A percentile compares a stretch with the other conserved stretches of the same genome.
These are phyloP conservation scores for Leucoraja erinaceus DNA, from an alignment of 2,113 vertebrate genomes.

Conservation along the genomic window DNA sequence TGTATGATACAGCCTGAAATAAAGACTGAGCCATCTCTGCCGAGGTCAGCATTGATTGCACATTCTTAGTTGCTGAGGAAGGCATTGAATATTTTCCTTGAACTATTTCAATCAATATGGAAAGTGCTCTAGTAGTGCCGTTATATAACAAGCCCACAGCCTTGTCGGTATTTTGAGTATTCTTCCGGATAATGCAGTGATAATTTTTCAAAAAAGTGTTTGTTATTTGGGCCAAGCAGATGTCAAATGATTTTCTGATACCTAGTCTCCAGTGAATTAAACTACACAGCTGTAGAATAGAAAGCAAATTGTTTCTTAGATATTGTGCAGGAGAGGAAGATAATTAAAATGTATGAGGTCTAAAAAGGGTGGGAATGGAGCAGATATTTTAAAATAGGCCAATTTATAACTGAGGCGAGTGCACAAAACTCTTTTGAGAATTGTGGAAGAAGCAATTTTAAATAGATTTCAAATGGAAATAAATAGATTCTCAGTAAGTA, in stretches of 20 bases:
- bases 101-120: not conserved
- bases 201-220: not conserved
- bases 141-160: not conserved
- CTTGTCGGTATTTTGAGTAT: not conserved
- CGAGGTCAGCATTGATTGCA: not conserved
- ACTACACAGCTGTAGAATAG: not conserved
- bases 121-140: not conserved
- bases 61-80: not conserved
- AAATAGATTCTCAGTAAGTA: too few relatives aligned
- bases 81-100: not conserved
- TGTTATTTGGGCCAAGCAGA: not conserved
- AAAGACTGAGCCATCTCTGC: not conserved
- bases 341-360: too few relatives aligned
- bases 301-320: not conserved
- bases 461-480: too few relatives aligned
- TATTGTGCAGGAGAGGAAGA: not conserved
- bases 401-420: too few relatives aligned
- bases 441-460: too few relatives aligned
- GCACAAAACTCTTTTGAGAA: too few relatives aligned
- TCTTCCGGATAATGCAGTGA: not conserved
- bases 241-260: not conserved
- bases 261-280: not conserved
- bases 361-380: too few relatives aligned
- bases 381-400: too few relatives aligned
- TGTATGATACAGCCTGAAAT: too few relatives aligned